Conservation (phyloP, 2,797 vertebrate genomes). For the Danio aesculapii region DNA sequence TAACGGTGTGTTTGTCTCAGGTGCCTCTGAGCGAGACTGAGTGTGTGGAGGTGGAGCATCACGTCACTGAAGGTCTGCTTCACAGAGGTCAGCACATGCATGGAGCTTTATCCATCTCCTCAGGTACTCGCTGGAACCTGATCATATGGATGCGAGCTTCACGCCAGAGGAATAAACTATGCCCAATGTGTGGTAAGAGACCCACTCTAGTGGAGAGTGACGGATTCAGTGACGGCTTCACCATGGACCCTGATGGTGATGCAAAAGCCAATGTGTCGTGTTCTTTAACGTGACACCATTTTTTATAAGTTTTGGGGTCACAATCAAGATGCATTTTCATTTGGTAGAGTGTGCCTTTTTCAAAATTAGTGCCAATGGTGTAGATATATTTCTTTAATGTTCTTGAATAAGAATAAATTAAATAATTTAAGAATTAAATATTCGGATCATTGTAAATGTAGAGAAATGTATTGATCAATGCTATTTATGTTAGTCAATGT, state of each 20-base stretch:
- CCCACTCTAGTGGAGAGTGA: slow-evolving; percentile 81
- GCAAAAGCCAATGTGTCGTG: slow-evolving; percentile 54
- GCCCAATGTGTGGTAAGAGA: slow-evolving; percentile 89
- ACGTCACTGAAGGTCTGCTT: slow-evolving; percentile 81
- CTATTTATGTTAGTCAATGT: slow-evolving; percentile 20
- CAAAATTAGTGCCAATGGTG: background rate
- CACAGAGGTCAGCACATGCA: slow-evolving; percentile 95
- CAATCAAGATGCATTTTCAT: background rate
- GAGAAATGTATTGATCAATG: background rate
- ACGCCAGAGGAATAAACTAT: slow-evolving; percentile 84
- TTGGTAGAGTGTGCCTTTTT: background rate
- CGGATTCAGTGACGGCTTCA: slow-evolving; percentile 93
- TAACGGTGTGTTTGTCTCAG: slow-evolving; percentile 68
- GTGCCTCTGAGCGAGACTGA: slow-evolving; percentile 78
- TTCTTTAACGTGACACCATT: slow-evolving; percentile 61
- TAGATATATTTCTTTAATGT: background rate
- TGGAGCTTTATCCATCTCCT: slow-evolving; percentile 87
- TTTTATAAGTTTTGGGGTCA: background rate
- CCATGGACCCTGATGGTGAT: slow-evolving; percentile 49
- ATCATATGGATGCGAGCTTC: slow-evolving; percentile 94
- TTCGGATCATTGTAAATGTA: background rate
- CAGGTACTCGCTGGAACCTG: slow-evolving; percentile 93
- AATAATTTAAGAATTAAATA: background rate
- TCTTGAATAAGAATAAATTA: background rate
- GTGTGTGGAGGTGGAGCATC: slow-evolving; percentile 86